These are phyloP conservation scores for Hyppa rectilinea DNA, from an alignment of 2,888 invertebrate species.

Conservation along the genomic window DNA sequence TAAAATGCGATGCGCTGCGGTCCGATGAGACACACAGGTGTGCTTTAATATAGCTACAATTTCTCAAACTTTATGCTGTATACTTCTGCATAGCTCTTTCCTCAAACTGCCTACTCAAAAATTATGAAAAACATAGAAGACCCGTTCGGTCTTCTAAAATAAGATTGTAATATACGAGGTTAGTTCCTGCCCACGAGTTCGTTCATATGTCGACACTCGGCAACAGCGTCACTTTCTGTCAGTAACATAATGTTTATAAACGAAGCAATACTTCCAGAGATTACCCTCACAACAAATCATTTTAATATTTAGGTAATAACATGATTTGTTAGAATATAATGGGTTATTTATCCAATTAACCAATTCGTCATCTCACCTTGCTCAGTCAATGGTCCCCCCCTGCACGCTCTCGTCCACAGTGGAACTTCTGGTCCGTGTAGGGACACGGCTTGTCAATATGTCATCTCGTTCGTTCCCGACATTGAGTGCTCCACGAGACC, in stretches of 20 bases:
- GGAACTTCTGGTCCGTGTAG: constrained; percentile 23
- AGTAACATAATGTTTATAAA: not conserved
- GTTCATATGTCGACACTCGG: not conserved
- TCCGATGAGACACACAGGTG: too few relatives aligned
- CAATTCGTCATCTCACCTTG: not conserved
- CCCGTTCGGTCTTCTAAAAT: not conserved
- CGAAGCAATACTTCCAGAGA: not conserved
- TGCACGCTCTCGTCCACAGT: not conserved
- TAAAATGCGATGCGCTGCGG: too few relatives aligned
- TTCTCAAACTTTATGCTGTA: not conserved
- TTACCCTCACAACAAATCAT: too few relatives aligned
- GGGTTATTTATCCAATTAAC: too few relatives aligned
- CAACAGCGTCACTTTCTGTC: not conserved
- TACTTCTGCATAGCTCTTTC: not conserved
- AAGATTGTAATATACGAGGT: not conserved
- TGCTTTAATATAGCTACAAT: too few relatives aligned
- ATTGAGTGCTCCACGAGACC: constrained; percentile 18
- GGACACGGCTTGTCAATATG: not conserved
- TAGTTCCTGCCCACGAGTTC: not conserved
- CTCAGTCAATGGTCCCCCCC: too few relatives aligned
- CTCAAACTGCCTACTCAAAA: not conserved
- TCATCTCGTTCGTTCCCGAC: not conserved
- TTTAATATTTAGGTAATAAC: too few relatives aligned
- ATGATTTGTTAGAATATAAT: too few relatives aligned
- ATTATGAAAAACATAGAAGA: not conserved